Conservation (phyloP, 2,797 vertebrate genomes). For the Cossypha dichroa region DNA sequence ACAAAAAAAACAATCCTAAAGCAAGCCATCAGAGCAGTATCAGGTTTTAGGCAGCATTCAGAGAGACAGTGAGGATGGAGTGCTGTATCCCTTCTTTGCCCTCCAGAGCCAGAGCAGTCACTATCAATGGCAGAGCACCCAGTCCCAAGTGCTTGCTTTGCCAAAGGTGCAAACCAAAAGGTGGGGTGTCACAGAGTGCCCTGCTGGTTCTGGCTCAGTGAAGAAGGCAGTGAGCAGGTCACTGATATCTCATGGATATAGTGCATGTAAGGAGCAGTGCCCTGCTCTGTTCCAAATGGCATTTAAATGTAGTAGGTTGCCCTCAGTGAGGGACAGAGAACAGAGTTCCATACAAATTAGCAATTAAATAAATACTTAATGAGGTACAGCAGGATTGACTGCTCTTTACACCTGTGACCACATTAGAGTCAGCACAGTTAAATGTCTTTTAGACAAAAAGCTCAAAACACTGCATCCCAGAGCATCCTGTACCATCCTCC, state of each 20-base stretch:
- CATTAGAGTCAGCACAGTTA: not conserved
- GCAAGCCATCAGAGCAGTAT: not conserved
- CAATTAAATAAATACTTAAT: not conserved
- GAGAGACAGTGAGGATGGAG: not conserved
- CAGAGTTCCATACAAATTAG: not conserved
- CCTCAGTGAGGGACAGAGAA: not conserved
- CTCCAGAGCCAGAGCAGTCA: not conserved
- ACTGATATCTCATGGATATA: not conserved
- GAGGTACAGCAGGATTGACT: not conserved
- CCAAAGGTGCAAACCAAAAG: not conserved
- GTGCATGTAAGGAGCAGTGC: fast-evolving
- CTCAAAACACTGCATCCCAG: not conserved
- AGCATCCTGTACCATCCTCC: not conserved
- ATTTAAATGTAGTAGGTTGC: not conserved
- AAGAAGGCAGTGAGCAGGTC: not conserved
- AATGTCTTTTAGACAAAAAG: not conserved
- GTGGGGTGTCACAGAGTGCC: too few relatives aligned
- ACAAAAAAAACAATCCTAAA: not conserved
- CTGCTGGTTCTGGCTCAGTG: not conserved
- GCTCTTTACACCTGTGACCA: not conserved
- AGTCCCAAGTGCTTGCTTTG: not conserved
- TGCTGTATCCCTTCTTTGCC: not conserved
- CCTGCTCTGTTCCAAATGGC: not conserved
- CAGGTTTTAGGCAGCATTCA: not conserved
- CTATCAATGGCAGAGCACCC: not conserved